phyloP scores from a whole-genome alignment of 2,797 vertebrate genomes.

The Pangasius mekongensis region DNA sequence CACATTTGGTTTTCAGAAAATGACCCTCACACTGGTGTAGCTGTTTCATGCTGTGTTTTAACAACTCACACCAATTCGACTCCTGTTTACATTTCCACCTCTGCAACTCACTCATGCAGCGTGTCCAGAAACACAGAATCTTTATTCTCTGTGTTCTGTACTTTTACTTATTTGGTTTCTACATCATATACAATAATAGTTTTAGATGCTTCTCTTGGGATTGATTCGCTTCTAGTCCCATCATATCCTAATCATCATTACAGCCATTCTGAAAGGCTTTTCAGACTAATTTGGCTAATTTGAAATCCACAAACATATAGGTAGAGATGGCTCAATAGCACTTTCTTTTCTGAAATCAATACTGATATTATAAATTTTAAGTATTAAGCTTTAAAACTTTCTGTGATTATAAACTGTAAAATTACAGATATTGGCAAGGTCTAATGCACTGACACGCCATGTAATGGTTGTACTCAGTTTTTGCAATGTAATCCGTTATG shows the following conservation, averaged over 20 bases:
- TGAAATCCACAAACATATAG: not conserved
- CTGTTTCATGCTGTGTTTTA: constrained; percentile 14
- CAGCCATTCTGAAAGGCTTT: not conserved
- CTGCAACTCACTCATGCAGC: not conserved
- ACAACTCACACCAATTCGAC: not conserved
- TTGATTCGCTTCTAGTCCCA: not conserved
- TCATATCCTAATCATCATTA: not conserved
- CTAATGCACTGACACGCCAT: too few relatives aligned
- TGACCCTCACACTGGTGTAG: not conserved
- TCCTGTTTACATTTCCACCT: not conserved
- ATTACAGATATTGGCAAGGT: not conserved
- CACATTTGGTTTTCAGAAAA: constrained; percentile 10
- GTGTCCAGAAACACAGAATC: not conserved
- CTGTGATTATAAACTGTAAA: not conserved
- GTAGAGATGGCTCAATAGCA: not conserved
- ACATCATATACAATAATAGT: not conserved
- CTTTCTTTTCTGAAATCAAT: not conserved
- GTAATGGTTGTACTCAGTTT: too few relatives aligned
- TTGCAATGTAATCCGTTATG: too few relatives aligned
- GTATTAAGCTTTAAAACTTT: not conserved
- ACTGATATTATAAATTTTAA: not conserved
- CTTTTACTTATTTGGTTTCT: not conserved
- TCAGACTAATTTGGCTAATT: not conserved
- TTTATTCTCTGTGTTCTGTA: not conserved
- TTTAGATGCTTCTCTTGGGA: not conserved